Percentiles rank a stretch among this genome's conserved stretches.
Conservation (phyloP, 2,888 invertebrate species). For the Erebia epiphron region DNA sequence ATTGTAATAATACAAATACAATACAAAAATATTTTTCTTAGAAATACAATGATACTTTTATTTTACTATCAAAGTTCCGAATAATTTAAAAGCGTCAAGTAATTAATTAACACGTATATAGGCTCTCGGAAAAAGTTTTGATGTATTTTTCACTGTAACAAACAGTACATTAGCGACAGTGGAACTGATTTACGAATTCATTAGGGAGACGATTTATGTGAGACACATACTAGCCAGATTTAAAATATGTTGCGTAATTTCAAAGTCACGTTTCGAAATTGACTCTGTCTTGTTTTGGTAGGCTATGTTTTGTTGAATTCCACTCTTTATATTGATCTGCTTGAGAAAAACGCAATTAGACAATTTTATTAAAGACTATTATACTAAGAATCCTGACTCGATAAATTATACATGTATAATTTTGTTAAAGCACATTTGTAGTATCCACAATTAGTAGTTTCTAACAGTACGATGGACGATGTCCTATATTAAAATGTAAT, state of each 20-base stretch:
- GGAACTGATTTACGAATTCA: constrained; percentile 34
- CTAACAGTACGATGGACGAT: too few relatives aligned
- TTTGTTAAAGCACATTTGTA: too few relatives aligned
- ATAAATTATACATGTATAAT: too few relatives aligned
- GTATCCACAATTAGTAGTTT: too few relatives aligned
- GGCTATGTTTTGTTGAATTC: background rate
- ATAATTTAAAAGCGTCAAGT: background rate
- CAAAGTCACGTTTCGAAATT: background rate
- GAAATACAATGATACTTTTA: too few relatives aligned
- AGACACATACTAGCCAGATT: constrained; percentile 20
- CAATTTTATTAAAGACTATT: too few relatives aligned
- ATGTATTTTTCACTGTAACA: constrained; percentile 20
- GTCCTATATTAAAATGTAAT: too few relatives aligned
- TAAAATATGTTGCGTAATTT: constrained; percentile 21
- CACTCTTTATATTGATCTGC: background rate
- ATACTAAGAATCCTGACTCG: too few relatives aligned
- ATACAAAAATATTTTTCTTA: too few relatives aligned
- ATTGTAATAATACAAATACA: too few relatives aligned
- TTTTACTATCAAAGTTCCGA: background rate
- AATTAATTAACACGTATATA: constrained; percentile 15
- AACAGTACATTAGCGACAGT: constrained; percentile 31
- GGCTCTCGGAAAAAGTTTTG: constrained; percentile 23
- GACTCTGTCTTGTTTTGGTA: background rate
- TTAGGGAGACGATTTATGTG: constrained; percentile 30
- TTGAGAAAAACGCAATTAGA: too few relatives aligned